A percentile compares a stretch with the other conserved stretches of the same genome.
Evolutionary conservation across 2,797 vertebrate species (phyloP).

Genomic region (Furcifer pardalis): DNA sequence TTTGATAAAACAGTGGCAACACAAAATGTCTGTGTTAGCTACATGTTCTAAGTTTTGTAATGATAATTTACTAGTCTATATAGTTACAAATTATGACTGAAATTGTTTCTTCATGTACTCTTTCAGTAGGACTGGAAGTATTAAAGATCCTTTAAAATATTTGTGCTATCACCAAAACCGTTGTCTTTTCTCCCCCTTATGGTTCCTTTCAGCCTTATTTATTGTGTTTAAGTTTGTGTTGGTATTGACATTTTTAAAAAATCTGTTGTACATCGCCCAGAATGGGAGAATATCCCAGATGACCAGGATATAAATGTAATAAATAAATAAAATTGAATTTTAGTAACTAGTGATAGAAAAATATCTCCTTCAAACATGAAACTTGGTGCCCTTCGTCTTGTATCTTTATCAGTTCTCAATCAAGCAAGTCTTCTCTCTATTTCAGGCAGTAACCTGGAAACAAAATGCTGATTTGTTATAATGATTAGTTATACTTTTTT

Average conservation of each 20-base stretch:
- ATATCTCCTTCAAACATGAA: not conserved
- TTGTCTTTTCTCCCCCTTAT: no score
- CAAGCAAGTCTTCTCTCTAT: not conserved
- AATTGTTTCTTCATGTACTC: not conserved
- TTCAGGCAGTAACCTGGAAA: not conserved
- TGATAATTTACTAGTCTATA: not conserved
- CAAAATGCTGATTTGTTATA: slow-evolving; percentile 1
- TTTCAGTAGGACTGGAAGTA: not conserved
- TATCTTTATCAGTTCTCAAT: not conserved
- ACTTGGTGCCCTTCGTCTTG: not conserved
- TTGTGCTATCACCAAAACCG: not conserved
- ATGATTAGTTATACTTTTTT: slow-evolving; percentile 17
- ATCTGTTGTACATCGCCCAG: no score
- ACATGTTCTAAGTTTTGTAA: no score
- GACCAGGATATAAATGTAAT: no score
- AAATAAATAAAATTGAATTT: no score
- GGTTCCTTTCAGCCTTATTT: no score
- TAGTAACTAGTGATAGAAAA: not conserved
- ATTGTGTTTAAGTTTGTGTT: no score
- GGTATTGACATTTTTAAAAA: no score
- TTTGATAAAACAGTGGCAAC: not conserved
- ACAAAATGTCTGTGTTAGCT: not conserved
- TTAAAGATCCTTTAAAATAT: not conserved
- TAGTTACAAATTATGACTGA: not conserved
- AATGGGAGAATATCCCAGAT: no score